Evolutionary conservation across 2,888 invertebrate genomes (phyloP), one percentile per base, ranked within the genome.

Genomic region (Zhuqinia jingwanae): DNA sequence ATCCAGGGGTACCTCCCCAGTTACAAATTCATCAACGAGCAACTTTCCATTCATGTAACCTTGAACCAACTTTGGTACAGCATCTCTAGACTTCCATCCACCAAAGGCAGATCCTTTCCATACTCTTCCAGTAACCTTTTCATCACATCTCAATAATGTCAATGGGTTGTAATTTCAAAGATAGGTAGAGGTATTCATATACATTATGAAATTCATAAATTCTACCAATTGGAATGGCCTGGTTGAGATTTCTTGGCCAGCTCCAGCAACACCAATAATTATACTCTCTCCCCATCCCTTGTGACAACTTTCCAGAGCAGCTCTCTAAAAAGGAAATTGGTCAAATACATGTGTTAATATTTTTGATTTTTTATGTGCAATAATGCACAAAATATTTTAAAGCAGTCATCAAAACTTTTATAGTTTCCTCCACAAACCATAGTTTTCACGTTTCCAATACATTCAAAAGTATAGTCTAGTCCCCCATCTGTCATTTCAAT

Each of bases 91-190:
- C 93, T 99, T 99, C 96, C 97, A 99, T 13, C 95, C 98, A 91
- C 98, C 98, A 91, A 98, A 98, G 87, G 97, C 97, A 42, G 96
- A 96, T 90, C 98, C 98, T 82, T 96, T 97, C 99, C 99, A 99
- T 0, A 96, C 96, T 63, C 99, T 95, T 1, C 99, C 99, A 5
- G 99, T 99, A 17, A 99, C 85, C 85, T 85, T 36, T n/a, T 36
- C 8, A 6, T 36, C n/a, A n/a, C n/a, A n/a, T n/a, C n/a, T n/a
- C n/a, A n/a, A n/a, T n/a, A n/a, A n/a, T n/a, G n/a, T n/a, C n/a
- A n/a, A n/a, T n/a, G n/a, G n/a, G n/a, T n/a, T n/a, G n/a, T n/a
- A n/a, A n/a, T n/a, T n/a, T n/a, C n/a, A n/a, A n/a, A n/a, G n/a
- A n/a, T n/a, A n/a, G n/a, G n/a, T n/a, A n/a, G n/a, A n/a, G n/a